Conservation (phyloP, 2,113 vertebrate species). For the Microtus oregoni region DNA sequence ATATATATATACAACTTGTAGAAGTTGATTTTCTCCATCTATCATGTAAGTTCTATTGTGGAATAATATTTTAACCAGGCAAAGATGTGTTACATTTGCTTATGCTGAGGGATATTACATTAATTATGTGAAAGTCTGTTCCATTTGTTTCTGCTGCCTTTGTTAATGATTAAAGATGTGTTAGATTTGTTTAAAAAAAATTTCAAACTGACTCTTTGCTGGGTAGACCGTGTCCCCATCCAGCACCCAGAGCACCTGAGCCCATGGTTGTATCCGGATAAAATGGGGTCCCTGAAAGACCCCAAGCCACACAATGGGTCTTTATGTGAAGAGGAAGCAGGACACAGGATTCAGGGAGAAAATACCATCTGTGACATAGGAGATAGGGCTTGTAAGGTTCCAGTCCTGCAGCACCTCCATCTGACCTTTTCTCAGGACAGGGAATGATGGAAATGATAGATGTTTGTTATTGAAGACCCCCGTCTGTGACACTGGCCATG, state of each 20-base stretch:
- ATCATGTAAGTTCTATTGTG: background rate
- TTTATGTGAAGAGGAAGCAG: background rate
- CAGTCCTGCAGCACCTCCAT: fast-evolving
- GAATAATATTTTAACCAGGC: background rate
- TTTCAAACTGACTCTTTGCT: background rate
- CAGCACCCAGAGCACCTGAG: too few species aligned
- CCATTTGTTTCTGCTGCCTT: too few species aligned
- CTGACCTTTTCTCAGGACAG: background rate
- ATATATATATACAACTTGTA: background rate
- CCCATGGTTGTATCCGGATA: background rate
- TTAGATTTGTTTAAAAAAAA: background rate
- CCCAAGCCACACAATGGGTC: background rate
- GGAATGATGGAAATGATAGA: background rate
- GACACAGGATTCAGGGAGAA: background rate
- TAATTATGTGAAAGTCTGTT: background rate
- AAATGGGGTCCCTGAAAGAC: background rate
- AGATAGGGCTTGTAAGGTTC: background rate
- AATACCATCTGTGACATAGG: background rate
- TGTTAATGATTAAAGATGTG: background rate
- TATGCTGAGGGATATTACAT: background rate
- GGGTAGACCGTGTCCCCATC: background rate
- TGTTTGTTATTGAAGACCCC: background rate
- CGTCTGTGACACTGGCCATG: background rate
- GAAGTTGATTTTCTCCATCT: background rate
- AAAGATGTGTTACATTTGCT: background rate